Evolutionary conservation across 2,797 vertebrate species (phyloP).

Genomic region (Chelidonichthys spinosus): DNA sequence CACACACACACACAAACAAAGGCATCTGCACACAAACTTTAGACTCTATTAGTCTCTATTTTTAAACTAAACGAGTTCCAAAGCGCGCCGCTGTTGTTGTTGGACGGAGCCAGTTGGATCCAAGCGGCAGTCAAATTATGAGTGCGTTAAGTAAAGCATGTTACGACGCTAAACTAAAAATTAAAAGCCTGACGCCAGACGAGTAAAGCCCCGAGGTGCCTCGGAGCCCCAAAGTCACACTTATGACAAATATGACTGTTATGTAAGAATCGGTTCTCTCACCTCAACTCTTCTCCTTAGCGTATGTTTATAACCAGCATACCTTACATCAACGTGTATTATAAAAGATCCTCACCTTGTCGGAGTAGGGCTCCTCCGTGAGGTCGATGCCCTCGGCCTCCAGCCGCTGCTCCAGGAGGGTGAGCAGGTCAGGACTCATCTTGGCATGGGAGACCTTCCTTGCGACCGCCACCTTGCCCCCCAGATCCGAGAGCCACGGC

Average conservation of each 20-base stretch:
- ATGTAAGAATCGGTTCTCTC: conserved; percentile 23
- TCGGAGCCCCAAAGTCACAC: conserved; percentile 26
- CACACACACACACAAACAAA: conserved; percentile 16
- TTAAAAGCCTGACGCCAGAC: conserved; percentile 51
- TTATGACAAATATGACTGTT: conserved; percentile 37
- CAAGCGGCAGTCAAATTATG: conserved; percentile 66
- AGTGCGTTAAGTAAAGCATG: conserved; percentile 66
- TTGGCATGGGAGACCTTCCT: conserved; percentile 89
- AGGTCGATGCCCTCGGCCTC: conserved; percentile 93
- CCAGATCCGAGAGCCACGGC: conserved; percentile 89
- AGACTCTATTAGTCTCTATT: conserved; percentile 51
- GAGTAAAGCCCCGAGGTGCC: conserved; percentile 32
- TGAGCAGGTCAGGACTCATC: conserved; percentile 88
- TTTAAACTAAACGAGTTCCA: conserved; percentile 59
- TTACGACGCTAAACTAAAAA: conserved; percentile 49
- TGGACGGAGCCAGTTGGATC: conserved; percentile 53
- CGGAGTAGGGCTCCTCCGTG: conserved; percentile 97
- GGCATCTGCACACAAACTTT: conserved; percentile 25
- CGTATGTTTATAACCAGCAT: neutral
- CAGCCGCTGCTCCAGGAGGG: conserved; percentile 90
- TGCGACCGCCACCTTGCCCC: conserved; percentile 86
- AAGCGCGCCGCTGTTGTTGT: conserved; percentile 50
- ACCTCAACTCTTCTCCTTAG: neutral
- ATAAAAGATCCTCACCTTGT: conserved; percentile 87
- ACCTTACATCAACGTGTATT: no score